Evolutionary conservation across 2,888 invertebrate genomes (phyloP).

Genomic region (Hirtodrosophila confusa): DNA sequence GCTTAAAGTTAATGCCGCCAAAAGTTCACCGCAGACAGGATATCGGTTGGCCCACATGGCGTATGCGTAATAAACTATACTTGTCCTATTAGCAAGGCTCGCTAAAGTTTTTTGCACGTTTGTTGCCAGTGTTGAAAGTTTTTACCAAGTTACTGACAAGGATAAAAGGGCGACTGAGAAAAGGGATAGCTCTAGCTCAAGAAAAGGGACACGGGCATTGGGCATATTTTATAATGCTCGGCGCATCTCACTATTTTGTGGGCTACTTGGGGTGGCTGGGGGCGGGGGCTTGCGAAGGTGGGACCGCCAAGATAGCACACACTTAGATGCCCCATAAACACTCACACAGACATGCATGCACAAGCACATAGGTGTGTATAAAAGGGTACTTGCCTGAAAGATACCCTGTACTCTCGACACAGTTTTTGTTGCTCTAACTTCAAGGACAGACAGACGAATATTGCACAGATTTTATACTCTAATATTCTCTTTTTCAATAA

Average conservation of each 20-base stretch:
- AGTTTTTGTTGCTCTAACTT: too few species aligned
- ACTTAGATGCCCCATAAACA: too few species aligned
- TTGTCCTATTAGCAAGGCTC: constrained; percentile 14
- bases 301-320: too few species aligned
- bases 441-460: too few species aligned
- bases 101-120: constrained; percentile 4
- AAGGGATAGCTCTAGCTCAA: constrained; percentile 3
- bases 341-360: too few species aligned
- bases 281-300: too few species aligned
- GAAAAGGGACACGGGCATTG: constrained; percentile 11
- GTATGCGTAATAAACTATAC: constrained; percentile 34
- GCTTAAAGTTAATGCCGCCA: constrained; percentile 1
- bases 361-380: too few species aligned
- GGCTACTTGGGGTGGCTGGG: not conserved
- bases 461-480: too few species aligned
- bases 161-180: not conserved
- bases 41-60: constrained; percentile 15
- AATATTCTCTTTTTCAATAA: too few species aligned
- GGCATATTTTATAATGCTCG: too few species aligned
- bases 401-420: too few species aligned
- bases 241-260: constrained; percentile 39
- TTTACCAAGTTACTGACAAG: not conserved
- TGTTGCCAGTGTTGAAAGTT: constrained; percentile 4
- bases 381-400: too few species aligned
- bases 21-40: not conserved